Evolutionary conservation across 2,113 vertebrate genomes (phyloP).

Genomic region (Dolichallabes microphthalmus): DNA sequence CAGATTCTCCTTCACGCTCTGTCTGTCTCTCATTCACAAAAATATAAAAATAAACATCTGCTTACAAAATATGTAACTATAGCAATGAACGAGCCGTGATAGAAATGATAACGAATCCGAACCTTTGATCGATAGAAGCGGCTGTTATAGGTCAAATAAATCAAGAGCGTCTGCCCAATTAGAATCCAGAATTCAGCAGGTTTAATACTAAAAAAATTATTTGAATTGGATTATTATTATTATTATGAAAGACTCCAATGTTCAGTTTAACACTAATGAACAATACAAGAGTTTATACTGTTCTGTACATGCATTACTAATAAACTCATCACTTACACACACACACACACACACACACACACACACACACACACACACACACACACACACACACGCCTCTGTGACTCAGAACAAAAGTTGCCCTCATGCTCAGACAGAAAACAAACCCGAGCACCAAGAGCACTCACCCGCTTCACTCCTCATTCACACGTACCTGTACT

Average conservation of each 20-base stretch:
- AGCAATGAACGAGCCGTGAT: background rate
- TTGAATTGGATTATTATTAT: background rate
- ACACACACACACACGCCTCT: background rate
- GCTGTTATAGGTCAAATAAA: background rate
- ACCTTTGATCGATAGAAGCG: background rate
- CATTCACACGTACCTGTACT: constrained; percentile 21
- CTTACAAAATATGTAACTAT: background rate
- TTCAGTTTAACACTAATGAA: too few relatives aligned
- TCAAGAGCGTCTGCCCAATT: background rate
- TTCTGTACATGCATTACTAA: background rate
- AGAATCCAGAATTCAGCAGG: background rate
- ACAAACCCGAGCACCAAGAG: background rate
- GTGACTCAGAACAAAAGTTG: background rate
- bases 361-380: constrained; percentile 13
- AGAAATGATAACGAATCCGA: background rate
- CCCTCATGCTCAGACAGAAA: background rate
- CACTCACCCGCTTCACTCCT: background rate
- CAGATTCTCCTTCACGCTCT: background rate
- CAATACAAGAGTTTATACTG: background rate
- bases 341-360: constrained; percentile 1
- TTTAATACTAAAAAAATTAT: background rate
- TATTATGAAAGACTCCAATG: background rate
- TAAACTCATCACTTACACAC: background rate
- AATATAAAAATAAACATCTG: background rate
- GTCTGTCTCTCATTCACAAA: background rate